Evolutionary conservation across 2,888 invertebrate species (phyloP).

Genomic region (Drosophila falleni): DNA sequence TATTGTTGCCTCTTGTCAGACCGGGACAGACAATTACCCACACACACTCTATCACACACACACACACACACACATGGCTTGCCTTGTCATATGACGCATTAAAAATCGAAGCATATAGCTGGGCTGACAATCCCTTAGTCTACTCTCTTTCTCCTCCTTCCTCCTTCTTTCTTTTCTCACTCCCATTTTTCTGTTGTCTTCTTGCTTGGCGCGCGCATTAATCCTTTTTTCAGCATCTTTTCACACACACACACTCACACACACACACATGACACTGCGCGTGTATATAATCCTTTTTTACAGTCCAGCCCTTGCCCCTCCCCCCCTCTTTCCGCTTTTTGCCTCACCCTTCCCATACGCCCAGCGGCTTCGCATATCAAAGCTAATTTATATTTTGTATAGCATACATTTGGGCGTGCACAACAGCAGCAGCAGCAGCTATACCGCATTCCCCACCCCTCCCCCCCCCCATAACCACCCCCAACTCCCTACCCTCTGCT

Average conservation of each 20-base stretch:
- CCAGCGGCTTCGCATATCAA: conserved; percentile 80
- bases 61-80: conserved; percentile 14
- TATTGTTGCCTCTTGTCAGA: conserved; percentile 35
- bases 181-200: conserved; percentile 33
- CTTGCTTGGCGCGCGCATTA: conserved; percentile 73
- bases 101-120: conserved; percentile 76
- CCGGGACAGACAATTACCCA: conserved; percentile 60
- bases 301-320: conserved; percentile 44
- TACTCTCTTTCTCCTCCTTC: background rate
- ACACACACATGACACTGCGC: conserved; percentile 50
- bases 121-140: conserved; percentile 15
- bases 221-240: conserved; percentile 82
- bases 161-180: background rate
- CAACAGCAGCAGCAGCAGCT: conserved; percentile 33
- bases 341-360: conserved; percentile 31
- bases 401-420: conserved; percentile 79
- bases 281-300: conserved; percentile 80
- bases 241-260: conserved; percentile 48
- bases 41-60: conserved; percentile 23
- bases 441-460: conserved; percentile 18
- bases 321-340: conserved; percentile 23
- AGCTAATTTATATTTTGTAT: conserved; percentile 81
- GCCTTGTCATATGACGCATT: conserved; percentile 76
- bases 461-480: background rate
- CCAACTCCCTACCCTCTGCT: too few species aligned